Conservation (phyloP, 2,797 vertebrate genomes). For the Aplochiton taeniatus region DNA sequence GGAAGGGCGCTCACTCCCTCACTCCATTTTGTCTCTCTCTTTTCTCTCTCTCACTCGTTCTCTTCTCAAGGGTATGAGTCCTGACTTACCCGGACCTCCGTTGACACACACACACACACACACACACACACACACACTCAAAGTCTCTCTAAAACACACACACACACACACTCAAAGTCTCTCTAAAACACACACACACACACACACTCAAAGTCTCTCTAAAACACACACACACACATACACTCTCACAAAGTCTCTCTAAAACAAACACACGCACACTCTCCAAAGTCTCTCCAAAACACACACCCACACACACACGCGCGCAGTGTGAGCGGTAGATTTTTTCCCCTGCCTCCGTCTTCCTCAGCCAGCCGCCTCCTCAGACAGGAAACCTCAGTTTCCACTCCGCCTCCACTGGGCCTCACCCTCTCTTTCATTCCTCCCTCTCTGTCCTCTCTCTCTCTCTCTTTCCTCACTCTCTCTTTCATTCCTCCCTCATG, state of each 20-base stretch:
- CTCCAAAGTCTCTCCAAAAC: no score
- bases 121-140: constrained; percentile 51
- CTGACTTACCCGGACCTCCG: constrained; percentile 56
- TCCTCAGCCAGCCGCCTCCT: constrained; percentile 68
- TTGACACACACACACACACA: constrained; percentile 53
- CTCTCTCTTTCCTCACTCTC: constrained; percentile 1
- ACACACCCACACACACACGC: constrained; percentile 28
- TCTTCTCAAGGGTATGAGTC: constrained; percentile 48
- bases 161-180: constrained; percentile 42
- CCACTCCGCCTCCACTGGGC: constrained; percentile 70
- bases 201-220: no score
- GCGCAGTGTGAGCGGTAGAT: constrained; percentile 44
- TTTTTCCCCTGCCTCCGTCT: constrained; percentile 52
- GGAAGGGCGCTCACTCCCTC: no score
- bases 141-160: constrained; percentile 26
- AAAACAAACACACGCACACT: constrained; percentile 49
- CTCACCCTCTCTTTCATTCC: constrained; percentile 41
- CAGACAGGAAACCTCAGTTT: constrained; percentile 83
- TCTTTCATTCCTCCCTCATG: constrained; percentile 9
- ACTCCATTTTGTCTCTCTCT: neutral
- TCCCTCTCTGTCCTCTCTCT: constrained; percentile 9
- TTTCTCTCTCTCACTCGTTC: constrained; percentile 18
- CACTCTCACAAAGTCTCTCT: no score
- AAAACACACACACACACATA: constrained; percentile 41
- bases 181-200: constrained; percentile 41